These are phyloP conservation scores for Epizoanthus stellaris DNA, from an alignment of 92 coral and sea anemone species.

Conservation along the genomic window DNA sequence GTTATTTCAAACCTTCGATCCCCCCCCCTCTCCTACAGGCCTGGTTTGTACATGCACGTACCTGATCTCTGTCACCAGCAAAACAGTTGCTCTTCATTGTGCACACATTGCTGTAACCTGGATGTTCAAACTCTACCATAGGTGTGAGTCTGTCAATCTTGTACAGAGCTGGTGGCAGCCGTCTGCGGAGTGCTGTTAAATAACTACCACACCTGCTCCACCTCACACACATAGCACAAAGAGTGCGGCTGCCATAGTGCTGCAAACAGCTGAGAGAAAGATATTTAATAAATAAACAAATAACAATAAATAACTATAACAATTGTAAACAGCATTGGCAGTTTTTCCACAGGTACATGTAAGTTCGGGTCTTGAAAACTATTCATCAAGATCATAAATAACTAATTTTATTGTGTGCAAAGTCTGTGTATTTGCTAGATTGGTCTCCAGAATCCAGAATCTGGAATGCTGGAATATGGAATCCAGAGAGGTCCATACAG, in stretches of 20 bases:
- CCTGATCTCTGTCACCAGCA: constrained; percentile 96
- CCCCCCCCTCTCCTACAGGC: neutral
- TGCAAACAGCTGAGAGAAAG: constrained; percentile 68
- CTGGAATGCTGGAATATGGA: too few species aligned
- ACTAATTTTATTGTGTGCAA: too few species aligned
- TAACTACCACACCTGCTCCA: constrained; percentile 89
- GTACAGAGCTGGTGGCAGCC: constrained; percentile 92
- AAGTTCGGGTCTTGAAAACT: too few species aligned
- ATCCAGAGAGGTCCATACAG: too few species aligned
- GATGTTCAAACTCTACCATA: constrained; percentile 87
- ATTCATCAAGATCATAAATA: too few species aligned
- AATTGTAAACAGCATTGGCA: too few species aligned
- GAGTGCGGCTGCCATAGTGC: constrained; percentile 66
- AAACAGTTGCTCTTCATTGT: constrained; percentile 97
- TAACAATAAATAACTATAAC: too few species aligned
- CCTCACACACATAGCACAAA: constrained; percentile 96
- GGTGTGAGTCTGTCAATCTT: constrained; percentile 72
- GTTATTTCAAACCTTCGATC: neutral
- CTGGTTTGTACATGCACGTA: constrained; percentile 20
- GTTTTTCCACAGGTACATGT: too few species aligned
- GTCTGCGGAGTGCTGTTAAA: constrained; percentile 85
- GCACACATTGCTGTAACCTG: constrained; percentile 93
- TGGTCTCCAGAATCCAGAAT: too few species aligned
- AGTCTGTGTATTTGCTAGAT: too few species aligned
- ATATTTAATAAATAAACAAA: neutral